These are phyloP conservation scores for Notolabrus celidotus DNA, from an alignment of 2,797 vertebrate species.

Conservation along the genomic window DNA sequence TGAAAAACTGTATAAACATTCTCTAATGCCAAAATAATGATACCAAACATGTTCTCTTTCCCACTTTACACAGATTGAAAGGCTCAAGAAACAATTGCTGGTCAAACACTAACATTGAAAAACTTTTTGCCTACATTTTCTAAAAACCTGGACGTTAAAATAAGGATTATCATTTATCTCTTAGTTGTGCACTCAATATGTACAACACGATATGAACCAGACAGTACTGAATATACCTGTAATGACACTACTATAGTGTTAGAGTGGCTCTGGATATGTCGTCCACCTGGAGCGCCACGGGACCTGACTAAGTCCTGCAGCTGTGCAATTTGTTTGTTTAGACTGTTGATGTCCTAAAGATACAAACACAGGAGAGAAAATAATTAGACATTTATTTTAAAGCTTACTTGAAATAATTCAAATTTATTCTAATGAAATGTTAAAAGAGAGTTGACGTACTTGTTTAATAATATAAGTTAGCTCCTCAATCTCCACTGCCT, in stretches of 20 bases:
- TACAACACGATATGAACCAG: neutral
- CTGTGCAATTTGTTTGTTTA: slow-evolving; percentile 96
- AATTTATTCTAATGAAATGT: too few species aligned
- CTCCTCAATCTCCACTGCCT: slow-evolving; percentile 94
- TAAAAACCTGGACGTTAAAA: too few species aligned
- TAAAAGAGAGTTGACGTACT: slow-evolving; percentile 74
- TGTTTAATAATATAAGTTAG: slow-evolving; percentile 96
- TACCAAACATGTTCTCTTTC: too few species aligned
- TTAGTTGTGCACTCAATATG: neutral
- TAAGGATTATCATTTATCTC: too few species aligned
- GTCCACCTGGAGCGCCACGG: slow-evolving; percentile 88
- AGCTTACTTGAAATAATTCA: neutral
- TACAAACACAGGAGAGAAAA: slow-evolving; percentile 20
- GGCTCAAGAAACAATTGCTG: too few species aligned
- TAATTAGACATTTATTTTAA: neutral
- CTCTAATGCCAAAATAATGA: too few species aligned
- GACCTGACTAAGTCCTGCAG: slow-evolving; percentile 92
- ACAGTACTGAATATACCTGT: slow-evolving; percentile 78
- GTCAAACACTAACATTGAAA: too few species aligned
- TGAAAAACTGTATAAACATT: neutral
- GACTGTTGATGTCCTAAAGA: slow-evolving; percentile 92
- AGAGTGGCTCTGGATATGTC: slow-evolving; percentile 93
- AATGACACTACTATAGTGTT: slow-evolving; percentile 94
- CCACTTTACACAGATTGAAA: neutral
- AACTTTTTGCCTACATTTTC: too few species aligned